Percentiles rank a stretch among this genome's conserved stretches.
These are phyloP conservation scores for Pygoscelis antarcticus DNA, from an alignment of 2,113 vertebrate genomes.

Conservation along the genomic window DNA sequence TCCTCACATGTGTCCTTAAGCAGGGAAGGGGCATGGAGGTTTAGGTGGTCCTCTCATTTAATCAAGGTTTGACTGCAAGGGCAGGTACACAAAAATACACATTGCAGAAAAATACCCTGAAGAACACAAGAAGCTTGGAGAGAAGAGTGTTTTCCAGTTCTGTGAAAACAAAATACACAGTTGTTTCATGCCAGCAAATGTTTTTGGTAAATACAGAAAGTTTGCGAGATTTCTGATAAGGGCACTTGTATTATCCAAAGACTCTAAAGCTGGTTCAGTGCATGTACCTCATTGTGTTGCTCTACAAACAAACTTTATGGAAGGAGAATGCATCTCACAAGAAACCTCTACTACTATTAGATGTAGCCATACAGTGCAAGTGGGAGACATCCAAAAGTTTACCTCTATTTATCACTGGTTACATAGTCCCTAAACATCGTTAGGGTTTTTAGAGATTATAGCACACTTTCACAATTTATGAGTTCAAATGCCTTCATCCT, in stretches of 20 bases:
- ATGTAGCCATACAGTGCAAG: not conserved
- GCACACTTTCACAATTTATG: not conserved
- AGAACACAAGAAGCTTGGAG: not conserved
- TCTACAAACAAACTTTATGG: not conserved
- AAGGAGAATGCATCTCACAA: not conserved
- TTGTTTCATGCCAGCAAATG: not conserved
- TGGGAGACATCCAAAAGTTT: not conserved
- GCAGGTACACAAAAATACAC: not conserved
- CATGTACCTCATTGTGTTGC: not conserved
- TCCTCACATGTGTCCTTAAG: not conserved
- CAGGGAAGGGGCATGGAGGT: not conserved
- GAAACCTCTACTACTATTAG: not conserved
- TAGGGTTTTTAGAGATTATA: not conserved
- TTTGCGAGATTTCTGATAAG: not conserved
- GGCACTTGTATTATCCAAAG: not conserved
- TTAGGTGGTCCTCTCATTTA: not conserved
- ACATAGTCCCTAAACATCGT: not conserved
- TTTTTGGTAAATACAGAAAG: not conserved
- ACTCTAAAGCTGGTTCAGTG: not conserved
- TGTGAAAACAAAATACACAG: not conserved
- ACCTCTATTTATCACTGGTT: not conserved
- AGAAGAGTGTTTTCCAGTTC: not conserved
- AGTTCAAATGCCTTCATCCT: not conserved
- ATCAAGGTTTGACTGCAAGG: not conserved
- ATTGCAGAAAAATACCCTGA: not conserved